A percentile compares a stretch with the other conserved stretches of the same genome.
Conservation (phyloP, 2,113 vertebrate genomes). For the Bucco capensis region DNA sequence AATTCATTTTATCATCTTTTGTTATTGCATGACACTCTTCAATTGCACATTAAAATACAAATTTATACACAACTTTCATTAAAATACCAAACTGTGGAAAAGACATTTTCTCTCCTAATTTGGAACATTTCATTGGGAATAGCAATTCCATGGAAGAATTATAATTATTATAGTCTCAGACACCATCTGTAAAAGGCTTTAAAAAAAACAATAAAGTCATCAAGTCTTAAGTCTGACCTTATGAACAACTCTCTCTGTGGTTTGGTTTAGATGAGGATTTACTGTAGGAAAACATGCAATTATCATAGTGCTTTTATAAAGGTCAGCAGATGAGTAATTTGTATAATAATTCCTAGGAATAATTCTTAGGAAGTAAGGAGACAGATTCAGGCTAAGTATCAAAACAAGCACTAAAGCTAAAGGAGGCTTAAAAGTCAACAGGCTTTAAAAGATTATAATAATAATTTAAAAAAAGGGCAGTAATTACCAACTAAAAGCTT, state of each 20-base stretch:
- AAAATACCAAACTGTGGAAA: neutral
- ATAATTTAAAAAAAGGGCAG: neutral
- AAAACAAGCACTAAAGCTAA: neutral
- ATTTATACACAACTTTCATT: fast-evolving
- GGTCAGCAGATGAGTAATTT: neutral
- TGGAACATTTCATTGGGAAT: neutral
- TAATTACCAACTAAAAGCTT: neutral
- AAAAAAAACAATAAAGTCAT: neutral
- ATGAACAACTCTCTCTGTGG: neutral
- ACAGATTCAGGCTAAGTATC: neutral
- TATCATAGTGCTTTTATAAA: neutral
- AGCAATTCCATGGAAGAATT: neutral
- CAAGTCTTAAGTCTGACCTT: neutral
- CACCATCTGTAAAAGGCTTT: neutral
- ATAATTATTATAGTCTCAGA: too few relatives aligned
- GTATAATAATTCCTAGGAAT: neutral
- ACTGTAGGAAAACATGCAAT: neutral
- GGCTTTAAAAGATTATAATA: neutral
- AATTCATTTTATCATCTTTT: neutral
- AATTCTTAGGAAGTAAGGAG: neutral
- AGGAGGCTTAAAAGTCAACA: neutral
- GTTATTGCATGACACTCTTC: neutral
- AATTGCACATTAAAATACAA: neutral
- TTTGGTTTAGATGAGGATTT: neutral
- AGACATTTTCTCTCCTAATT: neutral